These are phyloP conservation scores for Tethya wilhelma DNA, from an alignment of 37 sponge, comb jelly and placozoan genomes.

Conservation along the genomic window DNA sequence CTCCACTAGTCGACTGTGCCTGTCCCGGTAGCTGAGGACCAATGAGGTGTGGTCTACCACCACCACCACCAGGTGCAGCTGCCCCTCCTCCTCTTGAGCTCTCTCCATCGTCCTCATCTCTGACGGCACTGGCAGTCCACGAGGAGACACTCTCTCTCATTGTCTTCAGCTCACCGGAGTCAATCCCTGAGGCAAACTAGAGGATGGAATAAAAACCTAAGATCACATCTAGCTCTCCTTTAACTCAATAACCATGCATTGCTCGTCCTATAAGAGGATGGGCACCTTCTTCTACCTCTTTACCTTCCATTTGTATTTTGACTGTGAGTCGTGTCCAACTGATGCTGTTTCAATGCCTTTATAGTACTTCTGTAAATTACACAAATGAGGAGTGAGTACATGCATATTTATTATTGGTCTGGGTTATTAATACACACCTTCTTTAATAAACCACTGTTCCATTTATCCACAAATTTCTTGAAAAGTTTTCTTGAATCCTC, in stretches of 20 bases:
- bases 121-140: constrained; percentile 49
- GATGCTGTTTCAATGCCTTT: constrained; percentile 60
- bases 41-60: too few relatives aligned
- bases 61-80: too few relatives aligned
- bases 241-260: too few relatives aligned
- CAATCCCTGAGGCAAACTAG: constrained; percentile 30
- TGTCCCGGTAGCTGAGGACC: too few relatives aligned
- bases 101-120: too few relatives aligned
- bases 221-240: too few relatives aligned
- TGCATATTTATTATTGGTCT: background rate
- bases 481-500: constrained; percentile 76
- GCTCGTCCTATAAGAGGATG: too few relatives aligned
- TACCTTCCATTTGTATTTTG: constrained; percentile 86
- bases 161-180: constrained; percentile 23
- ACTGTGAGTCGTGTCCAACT: constrained; percentile 47
- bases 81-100: too few relatives aligned
- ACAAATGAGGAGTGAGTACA: background rate
- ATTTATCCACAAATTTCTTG: constrained; percentile 79
- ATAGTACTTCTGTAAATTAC: constrained; percentile 65
- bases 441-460: constrained; percentile 75
- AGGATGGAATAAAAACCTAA: background rate
- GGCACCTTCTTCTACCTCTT: background rate
- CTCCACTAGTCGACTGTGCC: too few relatives aligned
- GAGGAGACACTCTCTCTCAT: constrained; percentile 55
- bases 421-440: constrained; percentile 38